Base-by-base conservation (phyloP, 2,888 invertebrate genomes). In the Oscheius myriophilus region DNA sequence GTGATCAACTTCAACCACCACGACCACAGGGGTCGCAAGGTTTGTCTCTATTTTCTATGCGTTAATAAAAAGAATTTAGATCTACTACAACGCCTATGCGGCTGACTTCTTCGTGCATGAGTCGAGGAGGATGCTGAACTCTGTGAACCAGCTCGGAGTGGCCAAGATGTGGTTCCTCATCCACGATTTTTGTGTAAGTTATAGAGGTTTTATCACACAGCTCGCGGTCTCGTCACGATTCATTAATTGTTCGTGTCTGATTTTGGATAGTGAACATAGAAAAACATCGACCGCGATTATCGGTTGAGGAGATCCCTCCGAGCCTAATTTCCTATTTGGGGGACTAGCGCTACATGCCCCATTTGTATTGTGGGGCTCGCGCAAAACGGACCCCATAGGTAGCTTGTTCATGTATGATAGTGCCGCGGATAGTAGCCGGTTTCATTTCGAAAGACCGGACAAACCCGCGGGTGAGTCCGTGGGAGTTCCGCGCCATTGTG, bases 51-150 rank as follows among this genome's bases (percentile, higher is more conserved):
- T 33, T 9, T 9, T 33, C 33, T 3, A 1, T 42, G 6, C 18
- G 55, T n/a, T 2, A 26, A 33, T 9, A 33, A 33, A 9, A 6
- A 11, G 16, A 2, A 1, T 55, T 33, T 26, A 81, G 75, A 75
- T 84, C 52, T 70, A 78, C 58, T 67, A 69, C 55, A 85, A 85
- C 67, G 82, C 85, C 4, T 85, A 79, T 61, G 84, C 81, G n/a
- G 72, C 75, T 53, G 85, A 85, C 67, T 84, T 85, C 72, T 85
- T 75, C 76, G 71, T 71, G 23, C 75, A 80, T 43, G 82, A 79
- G 16, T 82, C 84, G 9, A 63, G 77, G 26, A 59, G 73, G 39
- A 26, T 72, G 42, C 58, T 85, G 62, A 42, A 67, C 21, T 67
- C 66, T 3, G 69, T 73, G 43, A 85, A 85, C 64, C 69, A 71